These are phyloP conservation scores for Eilema caniola DNA, from an alignment of 2,888 invertebrate species.

Conservation along the genomic window DNA sequence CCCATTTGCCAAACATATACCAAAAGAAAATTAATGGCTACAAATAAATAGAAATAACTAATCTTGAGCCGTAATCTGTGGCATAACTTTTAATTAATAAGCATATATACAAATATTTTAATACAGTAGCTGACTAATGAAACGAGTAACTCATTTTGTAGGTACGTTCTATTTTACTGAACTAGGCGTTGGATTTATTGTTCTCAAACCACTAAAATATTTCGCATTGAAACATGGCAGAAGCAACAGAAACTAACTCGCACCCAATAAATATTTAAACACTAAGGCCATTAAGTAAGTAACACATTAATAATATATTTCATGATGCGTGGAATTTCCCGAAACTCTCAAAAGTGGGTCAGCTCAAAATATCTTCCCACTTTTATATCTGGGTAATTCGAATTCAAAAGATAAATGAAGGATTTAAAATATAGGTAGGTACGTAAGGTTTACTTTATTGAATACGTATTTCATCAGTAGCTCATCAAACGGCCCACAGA, in stretches of 20 bases:
- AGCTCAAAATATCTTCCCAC: neutral
- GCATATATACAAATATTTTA: neutral
- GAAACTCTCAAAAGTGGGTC: neutral
- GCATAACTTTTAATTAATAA: too few relatives aligned
- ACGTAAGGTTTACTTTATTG: neutral
- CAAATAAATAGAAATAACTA: neutral
- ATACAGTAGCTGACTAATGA: neutral
- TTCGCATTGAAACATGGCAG: neutral
- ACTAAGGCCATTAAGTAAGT: constrained; percentile 1
- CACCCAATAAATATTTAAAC: constrained; percentile 1
- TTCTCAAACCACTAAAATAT: constrained; percentile 1
- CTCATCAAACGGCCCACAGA: too few relatives aligned
- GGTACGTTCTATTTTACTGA: neutral
- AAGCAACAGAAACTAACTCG: neutral
- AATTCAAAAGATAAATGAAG: neutral
- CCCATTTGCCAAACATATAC: too few relatives aligned
- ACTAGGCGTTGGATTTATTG: neutral
- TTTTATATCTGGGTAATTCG: neutral
- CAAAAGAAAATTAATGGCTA: too few relatives aligned
- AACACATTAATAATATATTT: neutral
- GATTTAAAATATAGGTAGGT: neutral
- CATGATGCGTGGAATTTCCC: neutral
- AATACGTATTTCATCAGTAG: too few relatives aligned
- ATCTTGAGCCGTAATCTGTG: neutral
- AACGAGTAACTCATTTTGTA: too few relatives aligned